Base-by-base conservation (phyloP, 2,113 vertebrate species). In the Phrynosoma blainvillii region DNA sequence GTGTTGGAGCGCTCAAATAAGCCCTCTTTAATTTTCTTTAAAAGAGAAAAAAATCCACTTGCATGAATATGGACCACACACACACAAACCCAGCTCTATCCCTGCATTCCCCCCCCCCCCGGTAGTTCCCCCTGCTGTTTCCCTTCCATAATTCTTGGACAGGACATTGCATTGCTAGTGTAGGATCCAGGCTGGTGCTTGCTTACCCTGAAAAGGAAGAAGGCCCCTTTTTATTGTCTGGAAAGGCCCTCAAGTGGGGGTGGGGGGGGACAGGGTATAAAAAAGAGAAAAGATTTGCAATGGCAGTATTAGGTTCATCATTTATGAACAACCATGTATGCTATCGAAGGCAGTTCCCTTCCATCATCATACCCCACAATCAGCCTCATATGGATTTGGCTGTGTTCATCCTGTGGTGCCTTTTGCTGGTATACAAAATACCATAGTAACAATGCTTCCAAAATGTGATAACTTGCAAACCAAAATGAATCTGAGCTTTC, bases 371-470 rank as follows among this genome's bases (percentile, higher is more conserved):
- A 70, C 65, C 12, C 91, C 92, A 90, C 91, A 93, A 91, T 93
- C 85, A 78, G 75, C 84, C 86, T 91, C 92, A 81, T 0, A 81
- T 90, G 93, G 92, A 91, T 94, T 94, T 93, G 95, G 95, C 94
- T 75, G 42, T 92, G 93, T 91, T 92, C 77, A 89, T 66, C 80
- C 90, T 30, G 86, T 90, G 93, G 93, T 93, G 95, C 96, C 95
- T 95, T 95, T 93, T 85, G 87, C 71, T 91, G 92, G 91, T 94
- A 90, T 93, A 84, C 36, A 92, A 86, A 93, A 92, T 93, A 90
- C 86, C 86, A 92, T 94, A 84, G 87, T 90, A 90, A 87, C 0
- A 7, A 93, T 88, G 91, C 94, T 95, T 94, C 96, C 90, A 89
- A 91, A 93, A 92, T 83, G 84, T 82, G 87, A 70, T 91, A 89